phyloP scores from a whole-genome alignment of 2,797 vertebrate genomes.

The Pangasius djambal region DNA sequence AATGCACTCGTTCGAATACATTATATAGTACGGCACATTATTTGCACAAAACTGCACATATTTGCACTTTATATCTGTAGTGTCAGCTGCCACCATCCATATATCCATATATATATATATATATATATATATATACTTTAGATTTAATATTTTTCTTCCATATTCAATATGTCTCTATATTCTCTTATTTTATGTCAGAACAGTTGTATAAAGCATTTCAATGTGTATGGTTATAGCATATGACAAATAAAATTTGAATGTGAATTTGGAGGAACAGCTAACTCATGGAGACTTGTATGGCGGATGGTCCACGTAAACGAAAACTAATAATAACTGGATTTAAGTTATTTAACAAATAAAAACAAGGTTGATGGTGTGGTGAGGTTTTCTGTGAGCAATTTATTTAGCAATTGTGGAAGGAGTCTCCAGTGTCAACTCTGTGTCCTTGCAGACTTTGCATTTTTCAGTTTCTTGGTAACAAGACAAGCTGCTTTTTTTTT shows the following conservation, averaged over 20 bases:
- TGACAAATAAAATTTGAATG: too few species aligned
- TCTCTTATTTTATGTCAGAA: too few species aligned
- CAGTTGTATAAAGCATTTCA: too few species aligned
- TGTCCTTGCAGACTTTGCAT: not conserved
- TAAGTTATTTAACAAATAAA: not conserved
- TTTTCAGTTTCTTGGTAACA: not conserved
- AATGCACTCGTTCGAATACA: not conserved
- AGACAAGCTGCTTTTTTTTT: not conserved
- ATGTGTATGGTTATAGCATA: too few species aligned
- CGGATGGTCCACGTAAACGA: not conserved
- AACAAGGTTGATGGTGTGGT: too few species aligned
- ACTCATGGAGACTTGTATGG: not conserved
- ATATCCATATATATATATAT: too few species aligned
- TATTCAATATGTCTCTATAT: too few species aligned
- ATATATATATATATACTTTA: too few species aligned
- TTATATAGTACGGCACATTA: not conserved
- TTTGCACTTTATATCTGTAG: too few species aligned
- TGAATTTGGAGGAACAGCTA: not conserved
- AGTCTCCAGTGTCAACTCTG: not conserved
- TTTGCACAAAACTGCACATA: too few species aligned
- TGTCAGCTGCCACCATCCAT: too few species aligned
- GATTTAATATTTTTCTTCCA: too few species aligned
- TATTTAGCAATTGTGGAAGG: not conserved
- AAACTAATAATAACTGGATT: not conserved
- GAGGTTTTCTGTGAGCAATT: not conserved